A percentile compares a stretch with the other conserved stretches of the same genome.
Conservation (phyloP, 2,113 vertebrate species). For the Chaenocephalus aceratus region DNA sequence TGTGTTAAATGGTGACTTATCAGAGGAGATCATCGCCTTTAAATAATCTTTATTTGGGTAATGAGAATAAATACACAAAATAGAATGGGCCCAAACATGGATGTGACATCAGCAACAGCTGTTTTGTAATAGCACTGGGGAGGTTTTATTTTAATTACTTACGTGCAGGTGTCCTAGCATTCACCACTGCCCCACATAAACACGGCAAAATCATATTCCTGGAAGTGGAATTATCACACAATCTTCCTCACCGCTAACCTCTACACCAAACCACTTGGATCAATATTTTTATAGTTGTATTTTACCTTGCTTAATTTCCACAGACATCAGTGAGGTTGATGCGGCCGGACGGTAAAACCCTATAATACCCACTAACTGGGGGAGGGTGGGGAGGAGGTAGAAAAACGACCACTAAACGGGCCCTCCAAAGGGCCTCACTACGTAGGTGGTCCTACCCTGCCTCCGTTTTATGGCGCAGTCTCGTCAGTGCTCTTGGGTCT, state of each 20-base stretch:
- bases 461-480: slow-evolving; percentile 65
- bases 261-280: slow-evolving; percentile 47
- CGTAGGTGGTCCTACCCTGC: slow-evolving; percentile 71
- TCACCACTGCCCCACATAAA: background rate
- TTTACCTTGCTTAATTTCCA: slow-evolving; percentile 50
- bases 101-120: slow-evolving; percentile 1
- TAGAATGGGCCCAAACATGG: background rate
- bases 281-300: slow-evolving; percentile 59
- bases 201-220: slow-evolving; percentile 4
- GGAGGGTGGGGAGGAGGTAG: slow-evolving; percentile 31
- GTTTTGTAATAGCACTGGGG: background rate
- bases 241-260: slow-evolving; percentile 16
- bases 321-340: slow-evolving; percentile 56
- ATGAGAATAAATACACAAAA: background rate
- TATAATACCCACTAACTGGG: slow-evolving; percentile 47
- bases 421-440: slow-evolving; percentile 54
- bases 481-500: slow-evolving; percentile 52
- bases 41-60: background rate
- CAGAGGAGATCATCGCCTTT: background rate
- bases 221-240: slow-evolving; percentile 31
- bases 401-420: slow-evolving; percentile 44
- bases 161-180: slow-evolving; percentile 18
- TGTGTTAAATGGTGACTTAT: background rate
- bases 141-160: slow-evolving; percentile 1
- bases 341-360: slow-evolving; percentile 53